Percentiles rank a stretch among this genome's conserved stretches.
Evolutionary conservation across 2,797 vertebrate genomes (phyloP).

Genomic region (Crypturellus tataupa): DNA sequence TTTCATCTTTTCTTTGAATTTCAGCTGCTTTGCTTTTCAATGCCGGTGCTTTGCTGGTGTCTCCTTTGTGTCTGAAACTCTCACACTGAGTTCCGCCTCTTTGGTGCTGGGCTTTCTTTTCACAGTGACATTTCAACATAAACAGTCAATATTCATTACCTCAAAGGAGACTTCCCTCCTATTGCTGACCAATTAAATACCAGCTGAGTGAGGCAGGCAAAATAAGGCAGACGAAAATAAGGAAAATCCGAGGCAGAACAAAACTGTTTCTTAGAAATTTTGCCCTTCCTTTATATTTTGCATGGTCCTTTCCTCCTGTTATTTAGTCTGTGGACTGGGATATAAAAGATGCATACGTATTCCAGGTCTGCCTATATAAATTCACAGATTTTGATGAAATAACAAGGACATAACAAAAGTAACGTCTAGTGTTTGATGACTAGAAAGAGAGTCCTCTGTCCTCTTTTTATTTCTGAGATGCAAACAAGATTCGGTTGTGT

Average conservation of each 20-base stretch:
- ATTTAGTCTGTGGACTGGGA: background rate
- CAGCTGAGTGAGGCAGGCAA: slow-evolving; percentile 90
- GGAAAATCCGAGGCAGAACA: slow-evolving; percentile 32
- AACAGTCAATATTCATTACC: slow-evolving; percentile 95
- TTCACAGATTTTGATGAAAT: background rate
- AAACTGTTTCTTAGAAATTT: slow-evolving; percentile 50
- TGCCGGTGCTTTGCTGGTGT: slow-evolving; percentile 86
- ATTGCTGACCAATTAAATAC: slow-evolving; percentile 97
- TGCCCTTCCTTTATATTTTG: slow-evolving; percentile 53
- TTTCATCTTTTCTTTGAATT: slow-evolving; percentile 82
- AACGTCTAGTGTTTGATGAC: background rate
- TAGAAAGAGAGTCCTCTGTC: slow-evolving; percentile 43
- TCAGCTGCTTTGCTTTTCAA: slow-evolving; percentile 84
- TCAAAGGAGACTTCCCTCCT: slow-evolving; percentile 92
- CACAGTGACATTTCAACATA: slow-evolving; percentile 93
- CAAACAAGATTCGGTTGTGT: slow-evolving; percentile 51
- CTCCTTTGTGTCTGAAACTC: slow-evolving; percentile 91
- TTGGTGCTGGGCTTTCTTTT: slow-evolving; percentile 91
- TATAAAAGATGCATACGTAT: background rate
- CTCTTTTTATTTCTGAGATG: slow-evolving; percentile 5
- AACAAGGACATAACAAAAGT: background rate
- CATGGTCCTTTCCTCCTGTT: background rate
- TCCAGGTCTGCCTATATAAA: background rate
- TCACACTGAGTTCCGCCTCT: slow-evolving; percentile 90
- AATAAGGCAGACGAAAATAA: background rate